Percentiles rank a stretch among this genome's conserved stretches.
Evolutionary conservation across 2,113 vertebrate genomes (phyloP).

Genomic region (Grammomys surdaster): DNA sequence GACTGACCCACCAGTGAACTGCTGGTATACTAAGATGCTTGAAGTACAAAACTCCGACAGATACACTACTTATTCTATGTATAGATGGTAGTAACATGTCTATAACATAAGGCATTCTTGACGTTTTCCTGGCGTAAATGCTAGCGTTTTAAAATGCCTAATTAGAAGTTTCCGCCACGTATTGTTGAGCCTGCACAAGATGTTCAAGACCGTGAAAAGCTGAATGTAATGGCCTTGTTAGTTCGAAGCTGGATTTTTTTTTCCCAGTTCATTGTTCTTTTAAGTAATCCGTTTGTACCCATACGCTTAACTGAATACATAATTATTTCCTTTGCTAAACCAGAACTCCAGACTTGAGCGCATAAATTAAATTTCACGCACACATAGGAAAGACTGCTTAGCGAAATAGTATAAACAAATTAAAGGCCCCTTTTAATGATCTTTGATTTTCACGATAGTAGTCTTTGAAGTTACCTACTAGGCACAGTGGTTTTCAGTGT

Average conservation of each 20-base stretch:
- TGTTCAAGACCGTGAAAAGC: conserved; percentile 62
- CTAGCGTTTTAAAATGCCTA: conserved; percentile 39
- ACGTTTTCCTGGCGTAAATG: conserved; percentile 26
- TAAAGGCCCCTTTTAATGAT: conserved; percentile 47
- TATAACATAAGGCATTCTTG: neutral
- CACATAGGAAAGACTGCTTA: conserved; percentile 38
- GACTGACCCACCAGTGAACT: conserved; percentile 12
- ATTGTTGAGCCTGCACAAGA: conserved; percentile 62
- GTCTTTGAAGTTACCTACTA: conserved; percentile 35
- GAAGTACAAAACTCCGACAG: conserved; percentile 2
- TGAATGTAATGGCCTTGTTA: conserved; percentile 62
- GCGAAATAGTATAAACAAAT: conserved; percentile 37
- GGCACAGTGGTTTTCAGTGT: neutral
- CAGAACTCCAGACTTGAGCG: conserved; percentile 15
- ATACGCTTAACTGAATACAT: conserved; percentile 46
- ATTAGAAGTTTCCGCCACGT: conserved; percentile 64
- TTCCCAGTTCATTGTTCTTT: conserved; percentile 61
- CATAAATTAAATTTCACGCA: conserved; percentile 60
- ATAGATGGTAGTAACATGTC: conserved; percentile 3
- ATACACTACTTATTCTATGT: neutral
- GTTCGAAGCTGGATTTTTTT: conserved; percentile 8
- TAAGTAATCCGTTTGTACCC: conserved; percentile 43
- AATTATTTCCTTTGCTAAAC: conserved; percentile 57
- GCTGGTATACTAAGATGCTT: neutral
- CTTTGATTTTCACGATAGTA: neutral